Evolutionary conservation across 2,113 vertebrate genomes (phyloP).

Genomic region (Corvus hawaiiensis): DNA sequence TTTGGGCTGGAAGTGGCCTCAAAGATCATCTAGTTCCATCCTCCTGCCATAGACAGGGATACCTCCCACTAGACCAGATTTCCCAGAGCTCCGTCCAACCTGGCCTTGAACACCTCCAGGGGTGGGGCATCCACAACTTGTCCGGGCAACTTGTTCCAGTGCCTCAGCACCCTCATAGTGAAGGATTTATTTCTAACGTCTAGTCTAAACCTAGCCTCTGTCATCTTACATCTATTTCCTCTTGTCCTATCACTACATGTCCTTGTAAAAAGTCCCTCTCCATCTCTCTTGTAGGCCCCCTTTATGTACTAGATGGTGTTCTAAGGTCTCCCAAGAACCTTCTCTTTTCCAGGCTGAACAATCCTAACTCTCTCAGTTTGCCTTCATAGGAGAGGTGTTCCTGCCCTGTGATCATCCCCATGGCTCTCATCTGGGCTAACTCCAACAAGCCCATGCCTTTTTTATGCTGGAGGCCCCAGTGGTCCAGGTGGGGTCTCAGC

Average conservation of each 20-base stretch:
- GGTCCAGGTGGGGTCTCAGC: background rate
- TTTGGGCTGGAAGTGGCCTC: background rate
- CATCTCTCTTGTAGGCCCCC: background rate
- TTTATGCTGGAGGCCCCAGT: background rate
- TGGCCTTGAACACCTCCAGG: background rate
- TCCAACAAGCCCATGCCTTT: background rate
- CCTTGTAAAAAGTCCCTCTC: background rate
- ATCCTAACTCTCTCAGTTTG: background rate
- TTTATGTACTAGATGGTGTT: background rate
- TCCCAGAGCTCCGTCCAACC: background rate
- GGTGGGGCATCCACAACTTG: background rate
- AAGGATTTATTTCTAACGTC: background rate
- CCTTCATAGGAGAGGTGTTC: background rate
- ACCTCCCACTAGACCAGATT: background rate
- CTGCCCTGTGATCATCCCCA: background rate
- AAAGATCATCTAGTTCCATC: background rate
- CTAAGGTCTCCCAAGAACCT: background rate
- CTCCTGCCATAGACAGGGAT: background rate
- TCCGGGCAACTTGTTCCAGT: background rate
- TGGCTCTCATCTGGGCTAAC: background rate
- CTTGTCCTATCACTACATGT: background rate
- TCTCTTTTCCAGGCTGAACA: background rate
- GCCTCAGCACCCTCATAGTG: background rate
- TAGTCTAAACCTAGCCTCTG: background rate
- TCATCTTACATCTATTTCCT: background rate